Base-by-base conservation (phyloP, 1,140 invertebrate genomes). In the Chrysopa pallens region DNA sequence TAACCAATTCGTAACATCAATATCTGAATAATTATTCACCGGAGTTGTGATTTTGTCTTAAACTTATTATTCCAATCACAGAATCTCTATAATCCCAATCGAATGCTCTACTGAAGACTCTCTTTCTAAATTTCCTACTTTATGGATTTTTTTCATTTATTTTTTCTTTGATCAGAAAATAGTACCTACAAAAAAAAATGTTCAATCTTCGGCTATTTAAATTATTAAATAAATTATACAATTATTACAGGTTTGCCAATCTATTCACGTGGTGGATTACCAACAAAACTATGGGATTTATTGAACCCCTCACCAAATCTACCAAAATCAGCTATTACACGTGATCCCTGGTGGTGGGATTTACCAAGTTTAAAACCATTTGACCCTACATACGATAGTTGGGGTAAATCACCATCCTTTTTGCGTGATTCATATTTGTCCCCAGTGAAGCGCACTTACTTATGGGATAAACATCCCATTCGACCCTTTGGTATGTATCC, bases 381-480 rank as follows among this genome's bases (percentile, higher is more conserved):
- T 60, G 70, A 74, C 46, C 64, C 68, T 8, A 66, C 72, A 49
- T 71, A 66, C 54, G 67, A 58, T 52, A 66, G 71, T 50, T 73
- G 69, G 65, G 69, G 68, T 54, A 66, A 63, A 54, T 76, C 73
- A 51, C 84, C 83, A 42, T 87, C 80, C 55, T 84, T 79, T 66
- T 69, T 86, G 52, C 70, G 84, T 45, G 80, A 84, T 68, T 85
- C 81, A 53, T 89, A 84, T 67, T 74, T 88, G 55, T 87, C 83
- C 51, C 84, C 84, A 39, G 72, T 88, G 56, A 87, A 86, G 72
- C 80, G 82, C 63, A 80, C 76, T 63, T 88, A 84, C 67, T 71
- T 88, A 50, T 88, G 84, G 84, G 78, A 79, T 59, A 78, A 80
- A 65, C 84, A 89, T 63, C 84, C 84, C 56, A 74, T 84, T 61